A percentile compares a stretch with the other conserved stretches of the same genome.
These are phyloP conservation scores for Melanchra persicariae DNA, from an alignment of 2,888 invertebrate genomes.

Conservation along the genomic window DNA sequence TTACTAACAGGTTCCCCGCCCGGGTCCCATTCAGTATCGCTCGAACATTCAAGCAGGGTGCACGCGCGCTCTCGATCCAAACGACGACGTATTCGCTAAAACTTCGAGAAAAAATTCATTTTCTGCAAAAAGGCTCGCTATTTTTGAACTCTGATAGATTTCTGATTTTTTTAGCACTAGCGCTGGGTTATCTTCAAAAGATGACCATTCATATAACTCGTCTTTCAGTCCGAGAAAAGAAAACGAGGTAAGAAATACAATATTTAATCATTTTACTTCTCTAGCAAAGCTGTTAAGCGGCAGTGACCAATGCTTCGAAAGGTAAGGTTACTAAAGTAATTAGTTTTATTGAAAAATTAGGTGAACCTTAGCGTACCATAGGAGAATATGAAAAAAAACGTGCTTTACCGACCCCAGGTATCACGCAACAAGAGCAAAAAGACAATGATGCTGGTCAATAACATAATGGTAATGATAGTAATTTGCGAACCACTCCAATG, in stretches of 20 bases:
- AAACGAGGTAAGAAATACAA: not conserved
- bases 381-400: not conserved
- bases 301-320: not conserved
- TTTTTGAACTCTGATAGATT: not conserved
- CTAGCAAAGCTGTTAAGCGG: not conserved
- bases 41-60: not conserved
- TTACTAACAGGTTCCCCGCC: not conserved
- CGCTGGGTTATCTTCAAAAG: not conserved
- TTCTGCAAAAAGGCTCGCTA: not conserved
- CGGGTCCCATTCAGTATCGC: slow-evolving; percentile 10
- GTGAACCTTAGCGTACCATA: not conserved
- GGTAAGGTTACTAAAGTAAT: not conserved
- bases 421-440: not conserved
- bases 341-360: not conserved
- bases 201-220: not conserved
- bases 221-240: not conserved
- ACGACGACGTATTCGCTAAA: slow-evolving; percentile 3
- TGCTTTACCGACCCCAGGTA: not conserved
- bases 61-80: not conserved
- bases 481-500: too few species aligned
- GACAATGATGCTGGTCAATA: not conserved
- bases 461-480: too few species aligned
- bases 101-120: not conserved
- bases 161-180: not conserved
- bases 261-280: not conserved